Evolutionary conservation across 2,888 invertebrate species (phyloP).

Genomic region (Molorchus minor): DNA sequence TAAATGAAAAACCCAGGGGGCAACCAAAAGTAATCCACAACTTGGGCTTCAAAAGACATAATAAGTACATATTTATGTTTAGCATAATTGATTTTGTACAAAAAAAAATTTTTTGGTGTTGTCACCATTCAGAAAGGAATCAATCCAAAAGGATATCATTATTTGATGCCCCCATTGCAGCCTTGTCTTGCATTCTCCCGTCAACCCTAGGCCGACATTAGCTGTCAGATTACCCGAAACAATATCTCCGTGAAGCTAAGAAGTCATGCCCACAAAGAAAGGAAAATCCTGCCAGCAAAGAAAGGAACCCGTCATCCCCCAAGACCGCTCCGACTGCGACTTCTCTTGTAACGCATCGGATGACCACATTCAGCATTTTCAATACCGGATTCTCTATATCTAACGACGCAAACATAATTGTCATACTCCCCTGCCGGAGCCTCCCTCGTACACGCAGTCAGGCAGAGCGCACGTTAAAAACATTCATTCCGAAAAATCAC

Average conservation of each 20-base stretch:
- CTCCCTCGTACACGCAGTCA: slow-evolving; percentile 45
- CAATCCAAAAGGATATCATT: no score
- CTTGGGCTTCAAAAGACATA: no score
- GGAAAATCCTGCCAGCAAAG: slow-evolving; percentile 28
- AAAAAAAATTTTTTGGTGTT: no score
- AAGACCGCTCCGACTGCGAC: slow-evolving; percentile 42
- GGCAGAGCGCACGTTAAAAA: slow-evolving; percentile 42
- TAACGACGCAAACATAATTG: slow-evolving; percentile 63
- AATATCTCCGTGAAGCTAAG: slow-evolving; percentile 29
- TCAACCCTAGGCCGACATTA: slow-evolving; percentile 16
- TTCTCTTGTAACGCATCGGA: slow-evolving; percentile 49
- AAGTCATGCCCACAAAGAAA: slow-evolving; percentile 30
- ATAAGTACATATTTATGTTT: no score
- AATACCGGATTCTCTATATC: slow-evolving; percentile 61
- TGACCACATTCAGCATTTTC: slow-evolving; percentile 53
- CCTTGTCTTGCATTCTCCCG: not conserved
- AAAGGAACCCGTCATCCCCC: slow-evolving; percentile 27
- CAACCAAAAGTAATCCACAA: no score
- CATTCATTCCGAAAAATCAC: slow-evolving; percentile 51
- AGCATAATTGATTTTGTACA: no score
- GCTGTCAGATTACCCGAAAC: slow-evolving; percentile 33
- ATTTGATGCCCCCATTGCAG: no score
- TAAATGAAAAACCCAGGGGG: no score
- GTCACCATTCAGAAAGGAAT: no score
- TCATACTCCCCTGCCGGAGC: slow-evolving; percentile 55